A percentile compares a stretch with the other conserved stretches of the same genome.
Evolutionary conservation across 2,113 vertebrate genomes (phyloP).

Genomic region (Dunckerocampus dactyliophorus): DNA sequence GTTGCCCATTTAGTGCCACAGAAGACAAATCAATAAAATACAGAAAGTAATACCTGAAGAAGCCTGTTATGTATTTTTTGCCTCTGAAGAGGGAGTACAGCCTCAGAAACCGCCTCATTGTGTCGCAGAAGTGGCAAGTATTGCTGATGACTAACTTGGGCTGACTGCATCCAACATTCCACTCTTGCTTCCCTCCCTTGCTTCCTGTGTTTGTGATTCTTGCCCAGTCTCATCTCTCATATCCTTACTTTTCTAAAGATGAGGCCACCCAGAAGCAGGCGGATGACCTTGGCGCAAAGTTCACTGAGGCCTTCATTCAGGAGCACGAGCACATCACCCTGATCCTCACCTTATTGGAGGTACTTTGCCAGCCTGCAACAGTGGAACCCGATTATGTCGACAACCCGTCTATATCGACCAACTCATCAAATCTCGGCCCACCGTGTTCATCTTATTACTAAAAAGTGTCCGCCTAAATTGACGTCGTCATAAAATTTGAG

Average conservation of each 20-base stretch:
- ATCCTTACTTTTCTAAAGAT: slow-evolving; percentile 68
- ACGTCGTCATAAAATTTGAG: too few relatives aligned
- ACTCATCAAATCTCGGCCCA: too few relatives aligned
- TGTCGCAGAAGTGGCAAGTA: neutral
- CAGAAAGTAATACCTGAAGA: too few relatives aligned
- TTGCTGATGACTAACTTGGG: slow-evolving; percentile 9
- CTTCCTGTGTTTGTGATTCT: neutral
- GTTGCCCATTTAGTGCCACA: too few relatives aligned
- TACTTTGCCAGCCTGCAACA: slow-evolving; percentile 38
- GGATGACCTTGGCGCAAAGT: slow-evolving; percentile 88
- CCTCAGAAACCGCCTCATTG: too few relatives aligned
- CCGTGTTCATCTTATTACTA: too few relatives aligned
- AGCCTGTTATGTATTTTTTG: too few relatives aligned
- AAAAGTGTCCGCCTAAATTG: too few relatives aligned
- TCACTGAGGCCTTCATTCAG: slow-evolving; percentile 90
- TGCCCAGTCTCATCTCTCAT: neutral
- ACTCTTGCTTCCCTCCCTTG: slow-evolving; percentile 1
- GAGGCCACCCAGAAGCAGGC: slow-evolving; percentile 83
- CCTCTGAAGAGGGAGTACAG: too few relatives aligned
- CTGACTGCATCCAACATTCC: slow-evolving; percentile 35
- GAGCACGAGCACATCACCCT: slow-evolving; percentile 90
- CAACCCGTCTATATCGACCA: too few relatives aligned
- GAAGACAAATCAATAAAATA: too few relatives aligned
- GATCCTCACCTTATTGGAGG: slow-evolving; percentile 86
- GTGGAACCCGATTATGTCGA: too few relatives aligned